phyloP scores from a whole-genome alignment of 2,797 vertebrate species.

The Smutsia gigantea region DNA sequence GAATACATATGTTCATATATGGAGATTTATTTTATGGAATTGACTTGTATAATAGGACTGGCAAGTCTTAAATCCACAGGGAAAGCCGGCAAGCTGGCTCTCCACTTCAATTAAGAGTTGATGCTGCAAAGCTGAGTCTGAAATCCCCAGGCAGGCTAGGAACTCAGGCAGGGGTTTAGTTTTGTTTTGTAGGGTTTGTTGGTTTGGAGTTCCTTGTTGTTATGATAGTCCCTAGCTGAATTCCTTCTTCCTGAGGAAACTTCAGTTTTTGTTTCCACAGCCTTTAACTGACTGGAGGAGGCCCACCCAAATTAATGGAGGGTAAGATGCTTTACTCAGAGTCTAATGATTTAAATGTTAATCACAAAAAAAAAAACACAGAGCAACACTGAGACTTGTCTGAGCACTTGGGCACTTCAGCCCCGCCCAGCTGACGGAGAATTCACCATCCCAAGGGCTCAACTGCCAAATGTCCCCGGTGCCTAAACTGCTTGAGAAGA shows the following conservation, averaged over 20 bases:
- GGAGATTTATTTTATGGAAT: background rate
- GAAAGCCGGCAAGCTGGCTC: background rate
- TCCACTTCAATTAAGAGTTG: background rate
- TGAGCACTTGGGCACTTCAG: background rate
- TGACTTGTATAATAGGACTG: background rate
- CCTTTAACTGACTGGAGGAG: background rate
- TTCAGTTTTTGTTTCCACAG: background rate
- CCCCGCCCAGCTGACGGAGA: background rate
- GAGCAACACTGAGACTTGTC: background rate
- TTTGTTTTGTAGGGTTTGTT: no score
- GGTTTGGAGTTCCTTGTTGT: background rate
- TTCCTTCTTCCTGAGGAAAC: background rate
- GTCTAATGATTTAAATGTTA: background rate
- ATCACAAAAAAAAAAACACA: background rate
- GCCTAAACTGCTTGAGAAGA: background rate
- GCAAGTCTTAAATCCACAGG: background rate
- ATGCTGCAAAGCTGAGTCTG: background rate
- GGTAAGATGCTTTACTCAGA: background rate
- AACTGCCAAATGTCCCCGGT: background rate
- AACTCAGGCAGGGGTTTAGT: background rate
- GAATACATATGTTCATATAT: background rate
- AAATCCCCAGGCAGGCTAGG: background rate
- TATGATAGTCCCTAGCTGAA: background rate
- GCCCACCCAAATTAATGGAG: background rate
- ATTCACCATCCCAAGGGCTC: background rate